Base-by-base conservation (phyloP, 2,113 vertebrate genomes). In the Nicator chloris region DNA sequence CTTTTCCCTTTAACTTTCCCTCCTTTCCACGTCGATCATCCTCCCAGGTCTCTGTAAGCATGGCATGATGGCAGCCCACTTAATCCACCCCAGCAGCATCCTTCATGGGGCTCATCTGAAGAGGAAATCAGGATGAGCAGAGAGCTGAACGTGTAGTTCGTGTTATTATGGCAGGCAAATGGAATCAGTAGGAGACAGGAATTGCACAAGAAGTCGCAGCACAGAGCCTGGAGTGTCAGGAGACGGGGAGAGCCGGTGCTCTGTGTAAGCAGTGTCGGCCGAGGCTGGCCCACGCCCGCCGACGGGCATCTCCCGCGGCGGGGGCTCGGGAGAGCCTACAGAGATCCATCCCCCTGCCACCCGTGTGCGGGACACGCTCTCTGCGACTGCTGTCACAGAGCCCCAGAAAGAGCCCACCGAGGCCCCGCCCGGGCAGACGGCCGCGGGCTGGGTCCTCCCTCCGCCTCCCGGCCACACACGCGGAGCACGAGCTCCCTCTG, bases 401-500 rank as follows among this genome's bases (percentile, higher is more conserved):
- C 13, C 33, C 18, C 26, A 50, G 17, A 5, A 6, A 15, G 42
- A 61, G 50, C 40, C 12, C 40, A 3, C 14, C n/a, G 30, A 47
- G 64, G 24, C 59, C 10, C 39, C 1, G 2, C 18, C 7, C 13
- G 35, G 33, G 50, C 50, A 26, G 42, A 18, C 18, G 31, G 59
- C 15, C 39, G 6, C 17, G 50, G 15, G 24, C 76, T 2, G n/a
- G 30, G 11, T 4, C 22, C 68, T 28, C n/a, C 28, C 42, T 3
- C 23, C 24, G 3, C 18, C 68, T 11, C 21, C 47, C 13, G 30
- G 63, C 42, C 19, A 13, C 35, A 27, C 8, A 7, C 4, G 10
- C 26, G 9, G 79, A 88, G 71, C 90, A 49, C 17, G 82, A 33
- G 95, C 92, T 59, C 96, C 95, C 81, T 33, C 96, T 96, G 85